Percentiles rank a stretch among this genome's conserved stretches.
These are phyloP conservation scores for Amazona finschi DNA, from an alignment of 2,797 vertebrate species.

Conservation along the genomic window DNA sequence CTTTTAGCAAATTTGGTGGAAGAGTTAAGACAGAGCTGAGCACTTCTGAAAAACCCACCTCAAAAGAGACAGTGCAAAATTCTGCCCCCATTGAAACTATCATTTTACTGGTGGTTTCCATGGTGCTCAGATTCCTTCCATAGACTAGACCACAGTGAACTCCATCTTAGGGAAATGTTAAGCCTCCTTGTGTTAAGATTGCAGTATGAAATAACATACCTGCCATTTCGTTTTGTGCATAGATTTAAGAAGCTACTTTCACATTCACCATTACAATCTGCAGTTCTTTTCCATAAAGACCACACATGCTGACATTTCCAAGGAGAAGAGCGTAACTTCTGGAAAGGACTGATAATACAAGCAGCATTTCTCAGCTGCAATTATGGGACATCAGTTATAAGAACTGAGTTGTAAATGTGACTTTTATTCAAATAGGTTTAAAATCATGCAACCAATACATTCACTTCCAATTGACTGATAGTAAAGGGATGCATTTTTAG, in stretches of 20 bases:
- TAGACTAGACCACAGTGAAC: neutral
- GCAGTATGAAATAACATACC: slow-evolving; percentile 5
- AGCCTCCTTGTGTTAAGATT: neutral
- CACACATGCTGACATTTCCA: neutral
- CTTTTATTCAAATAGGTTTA: neutral
- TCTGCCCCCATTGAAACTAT: neutral
- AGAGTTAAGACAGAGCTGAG: neutral
- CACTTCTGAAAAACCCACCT: neutral
- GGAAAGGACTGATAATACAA: slow-evolving; percentile 21
- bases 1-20: neutral
- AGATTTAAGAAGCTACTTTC: slow-evolving; percentile 28
- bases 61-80: neutral
- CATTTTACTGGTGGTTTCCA: slow-evolving; percentile 21
- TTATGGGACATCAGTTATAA: neutral
- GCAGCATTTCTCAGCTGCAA: neutral
- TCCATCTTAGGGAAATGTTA: neutral
- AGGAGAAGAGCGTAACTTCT: neutral
- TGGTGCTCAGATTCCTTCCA: neutral
- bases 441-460: neutral
- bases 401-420: neutral
- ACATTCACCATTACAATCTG: neutral
- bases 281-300: slow-evolving; percentile 4
- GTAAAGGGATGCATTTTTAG: neutral
- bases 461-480: neutral
- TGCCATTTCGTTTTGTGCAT: neutral